Conservation (phyloP, 2,888 invertebrate genomes). For the Hermaeophaga mercurialis region DNA sequence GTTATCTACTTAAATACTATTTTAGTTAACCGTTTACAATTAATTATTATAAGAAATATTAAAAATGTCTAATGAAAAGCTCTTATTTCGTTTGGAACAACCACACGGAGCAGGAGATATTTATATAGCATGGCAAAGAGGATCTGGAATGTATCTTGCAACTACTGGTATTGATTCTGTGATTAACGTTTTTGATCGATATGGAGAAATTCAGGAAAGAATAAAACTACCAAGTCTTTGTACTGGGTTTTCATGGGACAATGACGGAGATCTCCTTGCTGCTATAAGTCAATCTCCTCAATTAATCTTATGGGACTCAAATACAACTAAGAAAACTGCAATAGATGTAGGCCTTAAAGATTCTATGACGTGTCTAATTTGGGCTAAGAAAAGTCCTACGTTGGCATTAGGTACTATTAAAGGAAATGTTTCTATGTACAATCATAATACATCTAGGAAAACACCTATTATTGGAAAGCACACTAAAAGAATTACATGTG, state of each 20-base stretch:
- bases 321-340: conserved; percentile 75
- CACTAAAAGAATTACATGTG: conserved; percentile 88
- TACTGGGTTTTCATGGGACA: conserved; percentile 92
- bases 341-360: conserved; percentile 86
- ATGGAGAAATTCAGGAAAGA: conserved; percentile 84
- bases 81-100: conserved; percentile 78
- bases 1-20: background rate
- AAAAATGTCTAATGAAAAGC: conserved; percentile 54
- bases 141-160: conserved; percentile 84
- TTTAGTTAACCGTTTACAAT: background rate
- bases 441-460: conserved; percentile 87
- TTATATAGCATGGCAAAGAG: conserved; percentile 87
- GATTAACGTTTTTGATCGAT: conserved; percentile 87
- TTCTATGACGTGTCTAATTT: conserved; percentile 84
- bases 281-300: conserved; percentile 81
- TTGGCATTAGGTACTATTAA: conserved; percentile 92
- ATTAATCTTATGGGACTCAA: conserved; percentile 88
- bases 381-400: conserved; percentile 85
- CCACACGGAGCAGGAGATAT: conserved; percentile 82
- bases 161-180: conserved; percentile 88
- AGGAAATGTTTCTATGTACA: conserved; percentile 95
- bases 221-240: conserved; percentile 85
- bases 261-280: conserved; percentile 91
- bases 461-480: conserved; percentile 89
- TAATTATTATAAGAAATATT: background rate